These are phyloP conservation scores for Guaruba guarouba DNA, from an alignment of 2,113 vertebrate species.

Conservation along the genomic window DNA sequence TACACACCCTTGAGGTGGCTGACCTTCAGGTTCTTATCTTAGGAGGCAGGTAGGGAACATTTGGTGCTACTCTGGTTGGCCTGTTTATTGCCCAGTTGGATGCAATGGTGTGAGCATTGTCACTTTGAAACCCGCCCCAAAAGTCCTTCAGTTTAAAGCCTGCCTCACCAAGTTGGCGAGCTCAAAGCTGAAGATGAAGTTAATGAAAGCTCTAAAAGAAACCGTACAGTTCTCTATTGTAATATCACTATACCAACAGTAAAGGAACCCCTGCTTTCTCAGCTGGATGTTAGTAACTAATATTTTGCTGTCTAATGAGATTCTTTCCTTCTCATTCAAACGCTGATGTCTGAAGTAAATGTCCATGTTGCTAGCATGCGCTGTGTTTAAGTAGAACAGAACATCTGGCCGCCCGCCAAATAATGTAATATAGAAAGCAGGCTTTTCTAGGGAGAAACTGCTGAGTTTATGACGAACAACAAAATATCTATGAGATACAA, in stretches of 20 bases:
- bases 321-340: background rate
- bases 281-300: slow-evolving; percentile 35
- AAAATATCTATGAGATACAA: background rate
- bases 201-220: background rate
- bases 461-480: background rate
- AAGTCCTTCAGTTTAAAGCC: background rate
- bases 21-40: no score
- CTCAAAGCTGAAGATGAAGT: background rate
- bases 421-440: background rate
- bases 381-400: background rate
- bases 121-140: background rate
- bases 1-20: no score
- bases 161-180: background rate
- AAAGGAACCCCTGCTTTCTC: slow-evolving; percentile 14
- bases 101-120: background rate
- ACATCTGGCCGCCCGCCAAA: slow-evolving; percentile 31
- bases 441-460: background rate
- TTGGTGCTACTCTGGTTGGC: no score
- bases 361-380: background rate
- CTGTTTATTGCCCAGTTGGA: no score
- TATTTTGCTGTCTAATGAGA: slow-evolving; percentile 48
- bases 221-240: background rate
- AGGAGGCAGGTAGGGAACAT: no score
- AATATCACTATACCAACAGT: background rate
- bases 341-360: slow-evolving; percentile 23